Evolutionary conservation across 2,888 invertebrate genomes (phyloP), one percentile per base, ranked within the genome.

Genomic region (Blastobasis adustella): DNA sequence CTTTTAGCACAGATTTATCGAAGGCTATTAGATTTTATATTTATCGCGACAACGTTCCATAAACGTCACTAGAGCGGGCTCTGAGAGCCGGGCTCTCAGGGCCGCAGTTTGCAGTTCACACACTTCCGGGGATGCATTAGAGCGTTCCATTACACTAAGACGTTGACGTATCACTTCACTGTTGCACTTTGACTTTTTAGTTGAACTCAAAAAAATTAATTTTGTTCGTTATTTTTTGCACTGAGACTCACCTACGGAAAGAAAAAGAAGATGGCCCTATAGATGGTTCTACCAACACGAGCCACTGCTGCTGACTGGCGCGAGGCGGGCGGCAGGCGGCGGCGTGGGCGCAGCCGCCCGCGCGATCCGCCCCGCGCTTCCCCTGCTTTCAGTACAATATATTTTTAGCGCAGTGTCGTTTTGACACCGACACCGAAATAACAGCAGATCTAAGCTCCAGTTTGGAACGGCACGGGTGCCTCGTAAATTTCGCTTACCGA

Each of bases 251-350:
- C 88, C 88, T 84, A 87, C 74, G 74, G 72, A 64, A 83, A 77
- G 78, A 79, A 82, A 86, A 83, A 83, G 82, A 76, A 72, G 85
- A 79, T 83, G 86, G 88, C 87, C 86, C 88, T 86, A 85, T 67
- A 70, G 89, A 87, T 88, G 89, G 92, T 93, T 93, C 92, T 92
- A 90, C 90, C 89, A 86, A 86, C 88, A 84, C 87, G 86, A 87
- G 86, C 68, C 85, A 83, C 89, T 84, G 82, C 79, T 82, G 85
- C 87, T 88, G 87, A 88, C 84, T 86, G 83, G 81, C 67, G 78
- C 69, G 71, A 72, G 74, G 81, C 85, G 86, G 82, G 85, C 82
- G 87, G 86, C 72, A 84, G 84, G 85, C 82, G 73, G 80, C 79
- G 82, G 82, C 83, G 84, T 83, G 71, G 82, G 83, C 82, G 82